Base-by-base conservation (phyloP, 2,888 invertebrate genomes). In the Drosophila rellima region DNA sequence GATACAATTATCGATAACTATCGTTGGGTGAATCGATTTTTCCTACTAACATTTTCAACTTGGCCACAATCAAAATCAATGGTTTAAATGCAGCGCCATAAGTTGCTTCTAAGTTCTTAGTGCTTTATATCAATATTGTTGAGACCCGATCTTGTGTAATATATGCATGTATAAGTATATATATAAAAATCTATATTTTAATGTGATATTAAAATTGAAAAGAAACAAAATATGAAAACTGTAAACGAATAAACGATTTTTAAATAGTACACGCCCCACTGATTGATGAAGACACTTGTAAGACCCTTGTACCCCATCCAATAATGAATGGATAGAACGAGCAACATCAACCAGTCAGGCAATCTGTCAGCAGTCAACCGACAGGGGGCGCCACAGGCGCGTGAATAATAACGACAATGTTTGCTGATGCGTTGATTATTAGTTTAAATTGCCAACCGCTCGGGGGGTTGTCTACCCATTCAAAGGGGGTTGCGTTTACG, bases 351-450 rank as follows among this genome's bases (percentile, higher is more conserved):
- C 31, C 56, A 51, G 59, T 45, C 59, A 35, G 56, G 69, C 70
- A 81, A 84, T 88, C 83, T 82, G 88, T 63, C 78, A 74, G 20
- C 78, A 75, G 61, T 80, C 79, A 70, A 70, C 61, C 74, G 69
- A 66, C 80, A 70, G 78, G 62, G 72, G 78, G 72, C 57, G 66
- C 73, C 70, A 57, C 68, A 70, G 74, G 74, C 67, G 59, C 70
- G 72, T 79, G 85, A 78, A 80, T 89, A 83, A 83, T 87, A 89
- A 88, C 89, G 87, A 88, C 90, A 86, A 88, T 89, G 90, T 85
- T 89, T 90, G 80, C 84, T 90, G 91, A 91, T 90, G 91, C 89
- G 91, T 89, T 90, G 85, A 90, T 91, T 91, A 91, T 91, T 91
- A 90, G 90, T 84, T 91, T 91, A 91, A 91, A 89, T 87, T 83